A percentile compares a stretch with the other conserved stretches of the same genome.
These are phyloP conservation scores for Saxicola maurus DNA, from an alignment of 2,797 vertebrate genomes.

Conservation along the genomic window DNA sequence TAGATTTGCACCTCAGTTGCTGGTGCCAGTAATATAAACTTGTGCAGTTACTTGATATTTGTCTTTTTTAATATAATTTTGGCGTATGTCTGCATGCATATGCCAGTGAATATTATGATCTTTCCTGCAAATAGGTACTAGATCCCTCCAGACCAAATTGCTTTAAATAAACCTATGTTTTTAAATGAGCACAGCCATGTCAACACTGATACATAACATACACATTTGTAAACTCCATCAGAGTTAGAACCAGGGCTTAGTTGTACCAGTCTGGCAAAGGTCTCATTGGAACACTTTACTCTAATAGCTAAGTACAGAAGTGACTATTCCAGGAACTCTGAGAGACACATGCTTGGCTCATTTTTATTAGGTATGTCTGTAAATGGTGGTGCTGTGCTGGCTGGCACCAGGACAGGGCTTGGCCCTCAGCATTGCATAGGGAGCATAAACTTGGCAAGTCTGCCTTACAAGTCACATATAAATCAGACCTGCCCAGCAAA, in stretches of 20 bases:
- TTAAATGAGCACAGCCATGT: background rate
- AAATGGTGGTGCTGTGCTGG: background rate
- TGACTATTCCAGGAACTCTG: constrained; percentile 17
- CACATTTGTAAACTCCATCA: background rate
- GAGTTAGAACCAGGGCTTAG: background rate
- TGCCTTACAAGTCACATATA: background rate
- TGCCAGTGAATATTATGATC: background rate
- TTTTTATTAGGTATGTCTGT: constrained; percentile 14
- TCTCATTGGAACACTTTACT: background rate
- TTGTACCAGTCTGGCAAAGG: background rate
- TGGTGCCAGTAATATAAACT: background rate
- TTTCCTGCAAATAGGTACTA: background rate
- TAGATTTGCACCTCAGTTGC: background rate
- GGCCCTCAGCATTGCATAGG: background rate
- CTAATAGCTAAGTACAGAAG: background rate
- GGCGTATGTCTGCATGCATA: background rate
- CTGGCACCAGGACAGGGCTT: constrained; percentile 5
- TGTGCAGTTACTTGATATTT: background rate
- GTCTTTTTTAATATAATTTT: background rate
- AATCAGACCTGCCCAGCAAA: background rate
- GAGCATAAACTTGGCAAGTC: background rate
- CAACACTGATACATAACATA: background rate
- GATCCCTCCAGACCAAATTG: background rate
- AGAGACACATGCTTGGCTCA: background rate
- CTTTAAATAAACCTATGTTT: background rate